Evolutionary conservation across 2,888 invertebrate species (phyloP), one percentile per base, ranked within the genome.

Genomic region (Belgica antarctica): DNA sequence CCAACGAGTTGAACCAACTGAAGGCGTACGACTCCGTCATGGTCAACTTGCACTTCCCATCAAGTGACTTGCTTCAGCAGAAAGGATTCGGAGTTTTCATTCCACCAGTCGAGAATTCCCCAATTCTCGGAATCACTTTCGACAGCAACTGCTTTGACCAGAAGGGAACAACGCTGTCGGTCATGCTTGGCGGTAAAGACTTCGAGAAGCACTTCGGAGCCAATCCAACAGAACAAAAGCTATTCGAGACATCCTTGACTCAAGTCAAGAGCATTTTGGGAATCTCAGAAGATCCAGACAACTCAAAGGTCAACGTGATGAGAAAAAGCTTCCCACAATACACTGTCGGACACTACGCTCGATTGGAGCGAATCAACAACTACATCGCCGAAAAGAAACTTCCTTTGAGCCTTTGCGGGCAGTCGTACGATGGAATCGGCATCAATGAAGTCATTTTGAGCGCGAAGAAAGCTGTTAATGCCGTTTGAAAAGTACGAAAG

Each of bases 181-280:
- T 92, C 0, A 96, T 97, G 95, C 87, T 96, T 83, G 96, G 96
- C 65, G 96, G 96, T 0, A 86, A 84, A 73, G 94, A 94, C 94
- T 95, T 91, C 76, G 80, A 89, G 65, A 83, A 90, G 74, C 83
- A 87, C 75, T 93, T 95, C 79, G 89, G 90, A 0, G 75, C 83
- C 1, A 80, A 85, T 76, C 83, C 87, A 0, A 82, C 81, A 2
- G 80, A 87, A 62, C 82, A 86, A 15, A 76, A 83, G 24, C 76
- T 94, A 3, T 78, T 88, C 12, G 81, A 85, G 10, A 82, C 85
- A 71, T 92, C 93, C 2, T 73, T 85, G n/a, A 79, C 82, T 47
- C 84, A 89, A 76, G 77, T 89, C 1, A 80, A 81, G 62, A 78
- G 80, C n/a, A 90, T 90, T 75, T 81, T 94, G 68, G 81, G 85